Evolutionary conservation across 2,113 vertebrate genomes (phyloP).

Genomic region (Rattus rattus): DNA sequence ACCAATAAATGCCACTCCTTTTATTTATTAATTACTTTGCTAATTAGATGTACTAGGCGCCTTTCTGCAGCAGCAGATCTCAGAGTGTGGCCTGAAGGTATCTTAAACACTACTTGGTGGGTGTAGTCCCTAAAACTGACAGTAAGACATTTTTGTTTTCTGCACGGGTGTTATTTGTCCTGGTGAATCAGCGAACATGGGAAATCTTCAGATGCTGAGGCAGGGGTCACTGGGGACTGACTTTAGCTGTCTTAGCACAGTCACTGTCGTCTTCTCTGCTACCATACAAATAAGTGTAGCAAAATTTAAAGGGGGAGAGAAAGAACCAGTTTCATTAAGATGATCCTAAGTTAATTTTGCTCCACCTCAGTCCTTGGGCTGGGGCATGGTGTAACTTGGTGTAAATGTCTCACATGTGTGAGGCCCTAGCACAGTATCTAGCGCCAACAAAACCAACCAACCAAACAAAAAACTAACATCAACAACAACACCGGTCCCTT

Average conservation of each 20-base stretch:
- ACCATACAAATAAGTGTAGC: not conserved
- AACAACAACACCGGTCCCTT: too few relatives aligned
- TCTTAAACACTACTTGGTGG: not conserved
- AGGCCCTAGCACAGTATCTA: too few relatives aligned
- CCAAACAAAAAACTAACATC: too few relatives aligned
- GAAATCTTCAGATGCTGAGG: not conserved
- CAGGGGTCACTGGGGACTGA: not conserved
- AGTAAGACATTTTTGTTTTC: not conserved
- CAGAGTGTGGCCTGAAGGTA: not conserved
- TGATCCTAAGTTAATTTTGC: not conserved
- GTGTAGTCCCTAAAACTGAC: not conserved
- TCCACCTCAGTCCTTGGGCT: not conserved
- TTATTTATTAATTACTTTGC: not conserved
- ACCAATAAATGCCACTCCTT: not conserved
- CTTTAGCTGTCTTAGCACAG: not conserved
- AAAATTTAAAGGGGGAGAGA: not conserved
- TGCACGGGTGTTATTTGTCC: not conserved
- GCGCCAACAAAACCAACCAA: too few relatives aligned
- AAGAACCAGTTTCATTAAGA: not conserved
- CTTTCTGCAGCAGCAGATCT: not conserved
- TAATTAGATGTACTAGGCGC: not conserved
- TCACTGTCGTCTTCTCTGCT: not conserved
- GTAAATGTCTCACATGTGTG: too few relatives aligned
- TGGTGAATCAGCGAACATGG: not conserved
- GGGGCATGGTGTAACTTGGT: not conserved